Conservation (phyloP, 2,797 vertebrate species). For the Esox masquinongy region DNA sequence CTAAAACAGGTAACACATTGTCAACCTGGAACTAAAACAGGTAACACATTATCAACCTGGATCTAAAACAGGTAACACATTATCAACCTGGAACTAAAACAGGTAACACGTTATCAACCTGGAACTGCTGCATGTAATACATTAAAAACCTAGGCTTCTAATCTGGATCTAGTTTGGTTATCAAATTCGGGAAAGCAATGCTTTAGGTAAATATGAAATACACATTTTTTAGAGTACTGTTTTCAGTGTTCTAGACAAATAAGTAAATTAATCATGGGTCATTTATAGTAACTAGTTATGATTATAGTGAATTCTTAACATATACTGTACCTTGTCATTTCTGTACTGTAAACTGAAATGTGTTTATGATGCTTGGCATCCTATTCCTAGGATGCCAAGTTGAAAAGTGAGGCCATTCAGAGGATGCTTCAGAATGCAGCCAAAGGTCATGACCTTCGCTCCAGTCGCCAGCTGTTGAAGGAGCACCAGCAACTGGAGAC, state of each 20-base stretch:
- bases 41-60: too few species aligned
- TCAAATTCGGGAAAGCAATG: not conserved
- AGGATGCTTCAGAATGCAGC: constrained; percentile 77
- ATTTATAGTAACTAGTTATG: not conserved
- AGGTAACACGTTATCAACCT: not conserved
- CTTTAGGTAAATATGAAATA: not conserved
- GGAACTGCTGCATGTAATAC: not conserved
- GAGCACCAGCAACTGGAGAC: constrained; percentile 82
- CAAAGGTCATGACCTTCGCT: constrained; percentile 80
- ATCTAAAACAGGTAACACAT: not conserved
- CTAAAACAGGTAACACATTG: too few species aligned
- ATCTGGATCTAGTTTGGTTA: not conserved
- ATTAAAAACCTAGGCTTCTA: not conserved
- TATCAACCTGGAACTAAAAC: not conserved
- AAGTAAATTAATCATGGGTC: not conserved
- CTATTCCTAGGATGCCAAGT: constrained; percentile 79
- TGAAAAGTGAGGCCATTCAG: constrained; percentile 85
- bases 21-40: too few species aligned
- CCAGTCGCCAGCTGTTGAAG: constrained; percentile 80
- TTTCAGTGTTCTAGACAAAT: not conserved
- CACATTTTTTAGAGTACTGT: not conserved
- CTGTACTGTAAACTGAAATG: not conserved
- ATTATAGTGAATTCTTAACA: not conserved
- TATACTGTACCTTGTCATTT: not conserved
- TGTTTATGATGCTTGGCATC: not conserved